These are phyloP conservation scores for Piezodorus guildinii DNA, from an alignment of 1,140 invertebrate species.

Conservation along the genomic window DNA sequence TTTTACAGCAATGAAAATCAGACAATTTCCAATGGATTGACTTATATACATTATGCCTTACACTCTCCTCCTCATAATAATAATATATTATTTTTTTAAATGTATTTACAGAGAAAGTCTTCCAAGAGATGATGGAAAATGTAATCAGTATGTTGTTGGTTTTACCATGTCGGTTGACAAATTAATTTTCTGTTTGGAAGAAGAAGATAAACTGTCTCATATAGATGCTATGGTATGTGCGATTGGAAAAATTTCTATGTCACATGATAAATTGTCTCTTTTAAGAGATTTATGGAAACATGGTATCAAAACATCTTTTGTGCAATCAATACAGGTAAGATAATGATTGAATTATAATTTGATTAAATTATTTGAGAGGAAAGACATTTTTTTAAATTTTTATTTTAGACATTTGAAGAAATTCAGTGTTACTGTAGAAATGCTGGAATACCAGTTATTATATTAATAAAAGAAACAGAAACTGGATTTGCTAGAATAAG, in stretches of 20 bases:
- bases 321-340: slow-evolving; percentile 39
- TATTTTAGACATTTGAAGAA: slow-evolving; percentile 45
- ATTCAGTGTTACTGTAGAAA: slow-evolving; percentile 52
- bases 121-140: slow-evolving; percentile 34
- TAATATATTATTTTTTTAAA: slow-evolving; percentile 16
- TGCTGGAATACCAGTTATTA: slow-evolving; percentile 48
- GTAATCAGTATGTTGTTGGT: slow-evolving; percentile 51
- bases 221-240: slow-evolving; percentile 57
- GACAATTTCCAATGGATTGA: too few relatives aligned
- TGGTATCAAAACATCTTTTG: slow-evolving; percentile 40
- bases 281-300: slow-evolving; percentile 45
- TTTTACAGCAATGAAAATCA: too few relatives aligned
- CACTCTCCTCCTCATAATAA: slow-evolving; percentile 20
- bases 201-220: slow-evolving; percentile 36
- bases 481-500: slow-evolving; percentile 45
- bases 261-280: slow-evolving; percentile 50
- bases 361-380: slow-evolving; percentile 7
- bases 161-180: slow-evolving; percentile 63
- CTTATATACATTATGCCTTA: slow-evolving; percentile 11
- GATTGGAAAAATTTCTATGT: slow-evolving; percentile 40
- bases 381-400: slow-evolving; percentile 17
- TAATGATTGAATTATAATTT: slow-evolving; percentile 1
- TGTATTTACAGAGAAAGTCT: slow-evolving; percentile 33
- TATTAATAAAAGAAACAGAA: slow-evolving; percentile 55
- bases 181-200: slow-evolving; percentile 44